Evolutionary conservation across 2,888 invertebrate species (phyloP), one percentile per base, ranked within the genome.

Genomic region (Leptopterna dolabrata): DNA sequence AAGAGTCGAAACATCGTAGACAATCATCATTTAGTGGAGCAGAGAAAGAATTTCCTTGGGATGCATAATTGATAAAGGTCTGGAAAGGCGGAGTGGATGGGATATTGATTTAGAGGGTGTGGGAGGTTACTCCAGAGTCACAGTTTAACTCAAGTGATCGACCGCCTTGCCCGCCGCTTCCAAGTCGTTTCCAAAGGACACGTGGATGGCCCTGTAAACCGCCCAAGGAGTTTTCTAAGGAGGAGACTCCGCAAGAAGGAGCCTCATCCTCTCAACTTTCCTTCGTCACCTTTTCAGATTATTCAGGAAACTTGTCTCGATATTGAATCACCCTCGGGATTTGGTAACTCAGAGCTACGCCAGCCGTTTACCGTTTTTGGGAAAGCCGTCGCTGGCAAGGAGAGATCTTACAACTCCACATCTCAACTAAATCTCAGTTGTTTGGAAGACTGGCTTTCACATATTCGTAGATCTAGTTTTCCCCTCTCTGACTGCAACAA

Each of bases 51-150:
- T 24, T 63, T 51, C 51, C 51, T 45, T 41, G 78, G 27, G 41
- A n/a, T 45, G 43, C 43, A 45, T 78, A 78, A 78, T 45, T 78
- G 78, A 78, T 78, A 43, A 78, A 41, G 78, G 78, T 27, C 78
- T 24, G 41, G 78, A 78, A 73, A 73, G 73, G 78, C 78, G 78
- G 78, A 78, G 45, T 78, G 78, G 45, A 43, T 78, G 83, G 83
- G 36, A 83, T 83, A 83, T 83, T 83, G 83, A 83, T 83, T 83
- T 83, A 83, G 70, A 70, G 83, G 83, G 83, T 83, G 83, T 83
- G 83, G 83, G 83, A 55, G 83, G 55, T 70, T 83, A 83, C 70
- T 70, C 83, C 63, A 70, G 83, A 83, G 83, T 83, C 83, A 83
- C 83, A 83, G 83, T 83, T 83, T 70, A 83, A 83, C 63, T 41